Evolutionary conservation across 2,888 invertebrate genomes (phyloP), one percentile per base, ranked within the genome.

Genomic region (Callimorpha dominula): DNA sequence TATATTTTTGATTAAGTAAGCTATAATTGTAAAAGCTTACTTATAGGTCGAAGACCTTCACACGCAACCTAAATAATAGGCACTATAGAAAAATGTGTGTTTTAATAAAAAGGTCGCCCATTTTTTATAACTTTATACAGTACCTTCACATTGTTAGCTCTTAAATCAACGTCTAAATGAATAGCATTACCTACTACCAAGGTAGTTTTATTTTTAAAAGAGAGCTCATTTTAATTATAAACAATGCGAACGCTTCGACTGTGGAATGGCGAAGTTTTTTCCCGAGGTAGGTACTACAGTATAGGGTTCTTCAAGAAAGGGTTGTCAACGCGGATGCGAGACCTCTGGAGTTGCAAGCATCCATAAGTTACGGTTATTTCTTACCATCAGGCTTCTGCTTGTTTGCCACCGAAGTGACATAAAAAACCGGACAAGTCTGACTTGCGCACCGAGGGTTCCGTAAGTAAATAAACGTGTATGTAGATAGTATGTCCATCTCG

Each of bases 101-200:
- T 82, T 80, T 65, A 65, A 65, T 50, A 31, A 65, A 65, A 65
- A 65, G 65, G 65, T 65, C 77, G 78, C 78, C 81, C 77, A 80
- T 80, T 78, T 78, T 79, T 49, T 65, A 54, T 74, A 74, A 68
- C 49, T 20, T 65, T 65, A 65, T 49, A 49, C 31, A 15, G 15
- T 31, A 20, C 43, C 20, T 65, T 65, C 20, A 65, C 31, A 31
- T 49, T 31, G 17, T 6, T 31, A 50, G 65, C 8, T 65, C 50
- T 65, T 65, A 65, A 60, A 65, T 65, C 65, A 65, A 65, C 20
- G 31, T 17, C 65, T 49, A 49, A 65, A 14, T 7, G 7, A 65
- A 65, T 65, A n/a, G 14, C 20, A 46, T 14, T 20, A 20, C 20
- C 57, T 57, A 57, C 11, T 60, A 31, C 31, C 31, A 60, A 31